Evolutionary conservation across 2,888 invertebrate genomes (phyloP).

Genomic region (Atherix ibis): DNA sequence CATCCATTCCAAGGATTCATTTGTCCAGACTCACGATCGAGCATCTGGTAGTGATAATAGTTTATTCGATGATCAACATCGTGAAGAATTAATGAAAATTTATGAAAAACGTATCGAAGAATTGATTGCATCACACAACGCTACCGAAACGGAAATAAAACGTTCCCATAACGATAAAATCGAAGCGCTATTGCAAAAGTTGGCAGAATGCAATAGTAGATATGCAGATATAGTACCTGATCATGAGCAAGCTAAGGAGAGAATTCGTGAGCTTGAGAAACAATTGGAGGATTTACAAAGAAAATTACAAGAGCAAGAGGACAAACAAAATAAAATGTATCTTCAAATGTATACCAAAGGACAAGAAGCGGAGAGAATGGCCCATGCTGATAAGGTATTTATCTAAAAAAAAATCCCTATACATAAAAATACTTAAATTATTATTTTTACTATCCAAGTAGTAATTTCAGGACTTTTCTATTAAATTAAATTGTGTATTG

Average conservation of each 20-base stretch:
- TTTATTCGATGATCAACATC: slow-evolving; percentile 41
- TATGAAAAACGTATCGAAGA: slow-evolving; percentile 65
- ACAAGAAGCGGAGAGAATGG: slow-evolving; percentile 59
- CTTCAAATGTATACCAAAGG: slow-evolving; percentile 72
- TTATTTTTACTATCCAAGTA: too few species aligned
- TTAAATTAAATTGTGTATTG: too few species aligned
- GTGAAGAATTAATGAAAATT: slow-evolving; percentile 48
- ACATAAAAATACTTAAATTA: too few species aligned
- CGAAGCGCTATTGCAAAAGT: slow-evolving; percentile 52
- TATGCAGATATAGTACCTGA: slow-evolving; percentile 64
- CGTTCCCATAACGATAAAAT: slow-evolving; percentile 66
- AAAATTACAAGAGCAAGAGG: slow-evolving; percentile 54
- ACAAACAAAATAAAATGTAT: slow-evolving; percentile 58
- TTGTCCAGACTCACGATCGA: slow-evolving; percentile 38
- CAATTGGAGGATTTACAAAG: slow-evolving; percentile 54
- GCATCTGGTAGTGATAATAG: slow-evolving; percentile 24
- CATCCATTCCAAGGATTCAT: slow-evolving; percentile 61
- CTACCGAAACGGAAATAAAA: slow-evolving; percentile 58
- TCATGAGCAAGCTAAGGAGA: slow-evolving; percentile 56
- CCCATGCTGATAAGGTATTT: slow-evolving; percentile 50
- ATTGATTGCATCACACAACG: slow-evolving; percentile 43
- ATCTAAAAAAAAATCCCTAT: slow-evolving; percentile 5
- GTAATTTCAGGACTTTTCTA: too few species aligned
- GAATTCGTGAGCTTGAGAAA: slow-evolving; percentile 51
- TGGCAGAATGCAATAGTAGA: slow-evolving; percentile 58